Percentiles rank a stretch among this genome's conserved stretches.
Conservation (phyloP, 2,797 vertebrate genomes). For the Prunella strophiata region DNA sequence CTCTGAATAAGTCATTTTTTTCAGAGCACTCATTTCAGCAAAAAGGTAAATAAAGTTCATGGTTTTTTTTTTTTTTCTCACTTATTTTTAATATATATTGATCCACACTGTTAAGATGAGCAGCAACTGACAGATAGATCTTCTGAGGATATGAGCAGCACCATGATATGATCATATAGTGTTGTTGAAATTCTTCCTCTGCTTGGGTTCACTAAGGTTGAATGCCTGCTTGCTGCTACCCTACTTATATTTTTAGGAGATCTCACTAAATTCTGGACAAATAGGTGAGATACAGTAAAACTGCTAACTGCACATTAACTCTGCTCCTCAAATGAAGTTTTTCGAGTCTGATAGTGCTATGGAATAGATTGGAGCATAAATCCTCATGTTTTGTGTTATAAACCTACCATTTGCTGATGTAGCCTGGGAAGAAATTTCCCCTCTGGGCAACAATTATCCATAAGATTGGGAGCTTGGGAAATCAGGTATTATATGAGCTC, state of each 20-base stretch:
- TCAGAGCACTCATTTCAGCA: background rate
- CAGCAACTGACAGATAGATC: background rate
- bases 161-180: background rate
- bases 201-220: background rate
- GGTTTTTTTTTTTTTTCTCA: fast-evolving
- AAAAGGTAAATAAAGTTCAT: constrained; percentile 3
- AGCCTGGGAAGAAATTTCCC: constrained; percentile 55
- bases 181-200: background rate
- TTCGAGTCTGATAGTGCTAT: background rate
- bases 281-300: constrained; percentile 41
- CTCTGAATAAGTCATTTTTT: background rate
- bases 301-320: constrained; percentile 50
- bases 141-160: background rate
- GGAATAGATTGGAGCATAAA: constrained; percentile 56
- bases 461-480: constrained; percentile 46
- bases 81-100: constrained; percentile 32
- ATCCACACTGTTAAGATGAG: background rate
- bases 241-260: constrained; percentile 21
- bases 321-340: constrained; percentile 50
- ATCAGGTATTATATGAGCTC: constrained; percentile 54
- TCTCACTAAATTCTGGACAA: constrained; percentile 51
- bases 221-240: background rate
- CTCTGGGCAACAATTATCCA: constrained; percentile 60
- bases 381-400: constrained; percentile 59
- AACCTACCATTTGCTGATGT: constrained; percentile 43